Base-by-base conservation (phyloP, 2,797 vertebrate species). In the Myotis findleyi region DNA sequence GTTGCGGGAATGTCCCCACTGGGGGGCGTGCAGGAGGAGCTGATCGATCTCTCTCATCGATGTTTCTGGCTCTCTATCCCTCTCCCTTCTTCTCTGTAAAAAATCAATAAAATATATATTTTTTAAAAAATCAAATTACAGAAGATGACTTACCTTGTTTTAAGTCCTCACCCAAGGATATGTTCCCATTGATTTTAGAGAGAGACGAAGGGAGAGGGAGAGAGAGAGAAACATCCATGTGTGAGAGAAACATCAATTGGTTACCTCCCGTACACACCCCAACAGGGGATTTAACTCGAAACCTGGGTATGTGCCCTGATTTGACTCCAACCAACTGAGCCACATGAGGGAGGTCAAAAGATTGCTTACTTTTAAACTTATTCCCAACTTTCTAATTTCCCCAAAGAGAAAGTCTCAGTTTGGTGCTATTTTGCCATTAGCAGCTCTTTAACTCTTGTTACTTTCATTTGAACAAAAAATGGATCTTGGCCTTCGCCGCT, bases 191-290 rank as follows among this genome's bases (percentile, higher is more conserved):
- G 30, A 66, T 66, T 66, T 66, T 66, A 66, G 64, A 66, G n/a
- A 66, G 17, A 66, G 64, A 33, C 1, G 30, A 64, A 64, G 6
- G 27, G 64, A 33, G 64, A 17, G 16, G 7, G 64, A 33, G 30
- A n/a, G 30, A 33, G 64, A 33, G n/a, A 33, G 64, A 64, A 64
- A 64, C n/a, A 66, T 66, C 62, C 16, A 33, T 33, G n/a, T 66
- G 64, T 20, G n/a, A 33, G 17, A 66, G 64, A 66, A 66, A 66
- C 64, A 36, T 66, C 7, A 7, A 20, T 66, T 33, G 64, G n/a
- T 66, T 18, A 33, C 1, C n/a, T 66, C 64, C 16, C 4, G 1
- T 33, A 10, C 4, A 9, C 8, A 66, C n/a, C n/a, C 8, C 0
- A 8, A 66, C 64, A 20, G 64, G n/a, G 64, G n/a, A 33, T 66